Conservation (phyloP, 2,888 invertebrate species). For the Lycia hirtaria region DNA sequence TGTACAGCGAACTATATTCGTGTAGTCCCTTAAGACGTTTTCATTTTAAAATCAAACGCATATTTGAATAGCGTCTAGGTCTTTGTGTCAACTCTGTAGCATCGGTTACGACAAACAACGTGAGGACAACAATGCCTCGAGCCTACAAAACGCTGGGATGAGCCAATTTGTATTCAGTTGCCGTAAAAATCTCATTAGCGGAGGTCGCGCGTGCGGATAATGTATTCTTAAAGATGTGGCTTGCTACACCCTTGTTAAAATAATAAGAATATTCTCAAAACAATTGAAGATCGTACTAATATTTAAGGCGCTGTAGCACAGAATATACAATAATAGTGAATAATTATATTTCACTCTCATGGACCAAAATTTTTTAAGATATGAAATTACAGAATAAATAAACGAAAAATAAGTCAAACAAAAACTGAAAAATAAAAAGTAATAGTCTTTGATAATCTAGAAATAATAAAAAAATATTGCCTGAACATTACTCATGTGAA, state of each 20-base stretch:
- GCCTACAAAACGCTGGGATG: slow-evolving; percentile 26
- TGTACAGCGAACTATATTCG: too few relatives aligned
- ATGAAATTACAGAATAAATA: too few relatives aligned
- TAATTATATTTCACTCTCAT: too few relatives aligned
- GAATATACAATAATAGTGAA: too few relatives aligned
- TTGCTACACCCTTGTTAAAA: background rate
- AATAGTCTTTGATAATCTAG: too few relatives aligned
- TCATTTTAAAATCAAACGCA: background rate
- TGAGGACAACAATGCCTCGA: slow-evolving; percentile 10
- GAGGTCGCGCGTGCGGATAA: slow-evolving; percentile 63
- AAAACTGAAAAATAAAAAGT: too few relatives aligned
- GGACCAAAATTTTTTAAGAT: too few relatives aligned
- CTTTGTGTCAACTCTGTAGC: slow-evolving; percentile 13
- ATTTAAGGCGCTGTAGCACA: too few relatives aligned
- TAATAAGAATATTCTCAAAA: background rate
- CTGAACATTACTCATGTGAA: too few relatives aligned
- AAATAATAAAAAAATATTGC: too few relatives aligned
- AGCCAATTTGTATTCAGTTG: slow-evolving; percentile 61
- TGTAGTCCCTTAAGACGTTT: background rate
- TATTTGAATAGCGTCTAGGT: slow-evolving; percentile 15
- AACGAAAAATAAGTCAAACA: too few relatives aligned
- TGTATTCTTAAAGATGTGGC: slow-evolving; percentile 1
- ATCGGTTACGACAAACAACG: slow-evolving; percentile 14
- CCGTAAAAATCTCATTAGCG: slow-evolving; percentile 58
- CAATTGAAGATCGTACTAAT: background rate